Base-by-base conservation (phyloP, 1,140 invertebrate species). In the Drosophila busckii region DNA sequence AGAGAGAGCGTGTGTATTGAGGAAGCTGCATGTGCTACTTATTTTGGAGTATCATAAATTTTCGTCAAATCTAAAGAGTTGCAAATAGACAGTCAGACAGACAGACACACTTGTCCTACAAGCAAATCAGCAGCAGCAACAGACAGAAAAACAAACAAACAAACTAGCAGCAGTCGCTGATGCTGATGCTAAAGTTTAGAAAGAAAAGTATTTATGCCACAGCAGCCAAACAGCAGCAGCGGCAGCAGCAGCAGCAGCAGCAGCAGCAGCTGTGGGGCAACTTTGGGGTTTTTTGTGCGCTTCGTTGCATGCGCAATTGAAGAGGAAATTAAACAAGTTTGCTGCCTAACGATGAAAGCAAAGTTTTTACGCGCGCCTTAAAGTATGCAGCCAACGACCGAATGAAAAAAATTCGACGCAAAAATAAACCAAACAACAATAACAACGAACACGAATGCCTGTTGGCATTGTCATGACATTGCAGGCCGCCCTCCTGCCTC, bases 251-350 rank as follows among this genome's bases (percentile, higher is more conserved):
- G 44, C 32, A 19, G 38, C 9, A 13, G 34, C 16, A 17, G 17
- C n/a, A 10, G 17, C 40, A 37, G 40, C 34, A 55, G n/a, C 44
- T 6, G 19, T 16, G 3, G 13, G 20, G 34, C 46, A 66, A 60
- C 53, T 62, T 59, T 53, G 34, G 62, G 61, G 52, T 66, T 53
- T 25, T 22, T 13, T 42, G 45, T 59, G n/a, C 53, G 62, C 42
- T 46, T 59, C 59, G 68, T 80, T 55, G 50, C 50, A 49, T 48
- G 60, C 54, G 62, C 75, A 73, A 82, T 80, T 80, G 75, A 61
- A 80, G 70, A 82, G 75, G 75, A 82, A 82, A 82, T 82, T 82
- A 82, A 82, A 82, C 75, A 82, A 82, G 75, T 82, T 82, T 82
- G 61, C n/a, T n/a, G n/a, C 49, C 61, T 73, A 80, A 82, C 75